Evolutionary conservation across 2,113 vertebrate species (phyloP).

Genomic region (Telmatochromis bifrenatus): DNA sequence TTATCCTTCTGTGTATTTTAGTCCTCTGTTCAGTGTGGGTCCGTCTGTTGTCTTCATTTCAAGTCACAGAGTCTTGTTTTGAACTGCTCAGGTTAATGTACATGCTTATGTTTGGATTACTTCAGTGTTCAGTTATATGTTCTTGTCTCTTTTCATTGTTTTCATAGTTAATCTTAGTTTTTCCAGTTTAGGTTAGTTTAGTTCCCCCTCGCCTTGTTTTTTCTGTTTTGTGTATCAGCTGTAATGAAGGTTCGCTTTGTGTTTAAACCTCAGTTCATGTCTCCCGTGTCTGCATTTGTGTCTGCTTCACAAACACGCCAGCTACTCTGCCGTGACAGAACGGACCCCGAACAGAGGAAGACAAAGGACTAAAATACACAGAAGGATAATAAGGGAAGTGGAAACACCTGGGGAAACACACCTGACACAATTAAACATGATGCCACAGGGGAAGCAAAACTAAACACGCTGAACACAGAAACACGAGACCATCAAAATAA

Average conservation of each 20-base stretch:
- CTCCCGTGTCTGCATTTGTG: not conserved
- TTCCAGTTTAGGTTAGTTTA: not conserved
- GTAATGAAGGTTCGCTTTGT: not conserved
- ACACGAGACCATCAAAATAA: rapidly evolving
- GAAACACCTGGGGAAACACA: not conserved
- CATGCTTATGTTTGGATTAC: not conserved
- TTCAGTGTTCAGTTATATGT: not conserved
- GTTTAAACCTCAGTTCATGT: not conserved
- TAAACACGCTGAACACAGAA: not conserved
- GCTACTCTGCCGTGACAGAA: not conserved
- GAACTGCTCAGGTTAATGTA: not conserved
- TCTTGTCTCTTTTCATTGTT: not conserved
- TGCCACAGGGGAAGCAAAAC: not conserved
- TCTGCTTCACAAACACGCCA: not conserved
- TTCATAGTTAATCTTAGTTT: not conserved
- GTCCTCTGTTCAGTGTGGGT: not conserved
- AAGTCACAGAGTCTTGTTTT: not conserved
- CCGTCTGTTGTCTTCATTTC: not conserved
- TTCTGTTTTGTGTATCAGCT: not conserved
- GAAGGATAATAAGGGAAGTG: not conserved
- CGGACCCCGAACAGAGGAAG: not conserved
- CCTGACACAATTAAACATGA: not conserved
- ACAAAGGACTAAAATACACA: not conserved
- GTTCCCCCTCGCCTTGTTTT: not conserved
- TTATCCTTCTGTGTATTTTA: not conserved